Base-by-base conservation (phyloP, 2,113 vertebrate species). In the Nannobrachium achirus region DNA sequence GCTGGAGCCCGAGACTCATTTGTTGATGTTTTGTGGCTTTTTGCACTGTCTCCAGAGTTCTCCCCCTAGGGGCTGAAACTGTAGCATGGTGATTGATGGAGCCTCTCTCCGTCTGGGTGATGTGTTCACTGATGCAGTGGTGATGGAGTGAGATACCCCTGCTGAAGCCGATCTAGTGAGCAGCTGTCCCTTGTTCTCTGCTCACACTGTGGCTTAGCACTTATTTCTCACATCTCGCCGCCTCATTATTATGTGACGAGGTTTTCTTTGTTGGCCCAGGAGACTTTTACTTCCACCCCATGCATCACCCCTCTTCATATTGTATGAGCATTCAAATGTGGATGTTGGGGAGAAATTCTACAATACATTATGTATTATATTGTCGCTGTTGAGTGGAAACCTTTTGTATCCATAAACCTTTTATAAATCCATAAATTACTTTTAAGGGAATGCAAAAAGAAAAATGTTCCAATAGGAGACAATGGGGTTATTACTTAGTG, bases 71-170 rank as follows among this genome's bases (percentile, higher is more conserved):
- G 84, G 13, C 61, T 65, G 20, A 48, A 52, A 79, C 77, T 8
- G 78, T 60, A 63, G 73, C 3, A 33, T 48, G 63, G 61, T 51
- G 83, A 88, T 87, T 81, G 82, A 88, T 88, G 78, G 74, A 64
- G 74, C 74, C 53, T 67, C 58, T 75, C 73, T 69, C 63, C 42
- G 0, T 79, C 80, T 62, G 42, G 69, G 68, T 62, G 62, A 78
- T 76, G 80, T 86, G 81, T 73, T 82, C 83, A 81, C 75, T 75
- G 82, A 75, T 78, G 85, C 77, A 41, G 61, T 9, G 67, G 82
- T 78, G 69, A 87, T 88, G 72, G 82, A 84, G 73, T 80, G 73
- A 80, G 77, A 82, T 75, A 82, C 66, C 70, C 76, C 79, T 75
- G 76, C 78, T 62, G 76, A 75, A 87, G 68, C 79, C 57, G 74